These are phyloP conservation scores for Ditylenchus dipsaci DNA, from an alignment of 1,140 invertebrate species.

Conservation along the genomic window DNA sequence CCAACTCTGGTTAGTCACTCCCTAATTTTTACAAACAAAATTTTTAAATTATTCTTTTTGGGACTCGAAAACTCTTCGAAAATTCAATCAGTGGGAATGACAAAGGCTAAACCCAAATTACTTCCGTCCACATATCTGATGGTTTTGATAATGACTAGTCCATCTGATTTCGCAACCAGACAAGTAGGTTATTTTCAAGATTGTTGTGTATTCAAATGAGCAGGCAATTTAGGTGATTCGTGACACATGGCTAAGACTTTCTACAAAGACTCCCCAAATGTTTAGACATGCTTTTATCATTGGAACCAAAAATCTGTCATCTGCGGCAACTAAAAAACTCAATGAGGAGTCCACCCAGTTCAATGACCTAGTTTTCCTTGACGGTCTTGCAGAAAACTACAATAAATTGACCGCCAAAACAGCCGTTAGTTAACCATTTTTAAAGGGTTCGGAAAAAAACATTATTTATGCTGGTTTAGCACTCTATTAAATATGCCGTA, in stretches of 20 bases:
- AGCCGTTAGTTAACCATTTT: no score
- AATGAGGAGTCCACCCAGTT: conserved; percentile 21
- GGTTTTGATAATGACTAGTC: conserved; percentile 49
- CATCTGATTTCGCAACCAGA: conserved; percentile 26
- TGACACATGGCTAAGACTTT: conserved; percentile 52
- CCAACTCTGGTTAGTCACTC: no score
- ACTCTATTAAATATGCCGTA: conserved; percentile 31
- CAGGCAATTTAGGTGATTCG: conserved; percentile 33
- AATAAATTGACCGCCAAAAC: conserved; percentile 47
- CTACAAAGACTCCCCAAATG: conserved; percentile 37
- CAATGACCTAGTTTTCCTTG: conserved; percentile 43
- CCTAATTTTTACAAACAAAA: not conserved
- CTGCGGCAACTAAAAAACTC: conserved; percentile 14
- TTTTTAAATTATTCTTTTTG: not conserved
- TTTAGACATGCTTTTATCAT: conserved; percentile 41
- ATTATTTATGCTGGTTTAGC: no score
- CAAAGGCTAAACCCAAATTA: no score
- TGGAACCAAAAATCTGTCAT: conserved; percentile 36
- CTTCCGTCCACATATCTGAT: conserved; percentile 49
- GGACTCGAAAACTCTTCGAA: not conserved
- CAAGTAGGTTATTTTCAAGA: not conserved
- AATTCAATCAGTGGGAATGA: not conserved
- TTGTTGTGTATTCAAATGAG: no score
- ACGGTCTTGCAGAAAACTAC: conserved; percentile 45
- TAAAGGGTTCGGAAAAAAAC: no score